Percentiles rank a stretch among this genome's conserved stretches.
Conservation (phyloP, 2,888 invertebrate species). For the Pseudoips prasinana region DNA sequence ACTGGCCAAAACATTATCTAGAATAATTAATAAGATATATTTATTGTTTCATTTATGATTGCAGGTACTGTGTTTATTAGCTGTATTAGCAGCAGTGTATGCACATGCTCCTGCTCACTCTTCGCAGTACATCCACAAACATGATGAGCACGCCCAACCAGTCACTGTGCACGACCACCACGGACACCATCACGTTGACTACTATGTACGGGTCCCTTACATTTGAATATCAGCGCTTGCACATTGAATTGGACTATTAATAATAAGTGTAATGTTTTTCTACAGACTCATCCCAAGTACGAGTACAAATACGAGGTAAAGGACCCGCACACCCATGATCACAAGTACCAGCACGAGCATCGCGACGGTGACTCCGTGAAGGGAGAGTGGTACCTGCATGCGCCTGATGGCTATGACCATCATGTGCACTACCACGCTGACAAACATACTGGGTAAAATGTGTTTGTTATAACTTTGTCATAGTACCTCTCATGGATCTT, state of each 20-base stretch:
- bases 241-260: constrained; percentile 71
- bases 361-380: too few species aligned
- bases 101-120: constrained; percentile 36
- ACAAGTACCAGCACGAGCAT: too few species aligned
- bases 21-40: too few species aligned
- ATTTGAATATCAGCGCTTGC: too few species aligned
- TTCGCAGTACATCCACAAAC: constrained; percentile 43
- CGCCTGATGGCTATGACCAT: constrained; percentile 38
- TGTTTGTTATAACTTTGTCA: too few species aligned
- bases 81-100: constrained; percentile 11
- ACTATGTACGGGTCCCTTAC: constrained; percentile 21
- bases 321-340: too few species aligned
- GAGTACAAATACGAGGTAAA: too few species aligned
- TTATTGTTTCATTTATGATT: constrained; percentile 2
- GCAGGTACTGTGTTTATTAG: constrained; percentile 35
- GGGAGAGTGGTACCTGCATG: constrained; percentile 69
- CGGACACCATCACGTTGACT: constrained; percentile 24
- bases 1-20: too few species aligned
- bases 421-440: too few species aligned
- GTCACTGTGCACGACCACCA: constrained; percentile 23
- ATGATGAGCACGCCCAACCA: constrained; percentile 37
- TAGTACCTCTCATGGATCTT: too few species aligned
- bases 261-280: constrained; percentile 80
- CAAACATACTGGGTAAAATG: constrained; percentile 40
- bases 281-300: too few species aligned